phyloP scores from a whole-genome alignment of 2,113 vertebrate species.

The Lota lota region DNA sequence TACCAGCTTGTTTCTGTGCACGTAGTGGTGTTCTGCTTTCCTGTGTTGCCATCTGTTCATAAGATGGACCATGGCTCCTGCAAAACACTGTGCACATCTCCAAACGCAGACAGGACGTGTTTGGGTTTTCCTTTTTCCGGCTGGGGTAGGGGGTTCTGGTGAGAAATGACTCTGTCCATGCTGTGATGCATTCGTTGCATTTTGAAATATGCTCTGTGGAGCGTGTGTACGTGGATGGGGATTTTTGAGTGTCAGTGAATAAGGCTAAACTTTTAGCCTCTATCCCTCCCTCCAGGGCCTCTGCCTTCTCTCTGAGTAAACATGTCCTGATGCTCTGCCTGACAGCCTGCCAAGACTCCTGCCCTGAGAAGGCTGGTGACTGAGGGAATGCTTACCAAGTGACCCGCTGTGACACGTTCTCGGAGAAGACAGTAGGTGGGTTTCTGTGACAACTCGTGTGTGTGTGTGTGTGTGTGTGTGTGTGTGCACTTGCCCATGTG shows the following conservation, averaged over 20 bases:
- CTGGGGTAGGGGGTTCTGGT: conserved; percentile 24
- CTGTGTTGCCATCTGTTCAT: too few relatives aligned
- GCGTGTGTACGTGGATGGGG: conserved; percentile 11
- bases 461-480: too few relatives aligned
- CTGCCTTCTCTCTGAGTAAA: conserved; percentile 30
- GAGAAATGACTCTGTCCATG: conserved; percentile 30
- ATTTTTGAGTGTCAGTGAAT: conserved; percentile 44
- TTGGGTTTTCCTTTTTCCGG: background rate
- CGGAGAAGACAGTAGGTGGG: conserved; percentile 20
- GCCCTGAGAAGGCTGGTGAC: conserved; percentile 33
- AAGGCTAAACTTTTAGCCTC: conserved; percentile 38
- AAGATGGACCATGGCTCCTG: too few relatives aligned
- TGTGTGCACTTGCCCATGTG: too few relatives aligned
- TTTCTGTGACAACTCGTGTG: conserved; percentile 4
- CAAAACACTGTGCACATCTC: background rate
- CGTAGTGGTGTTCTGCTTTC: too few relatives aligned
- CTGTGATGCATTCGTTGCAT: conserved; percentile 44
- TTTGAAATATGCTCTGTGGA: conserved; percentile 19
- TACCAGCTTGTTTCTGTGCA: too few relatives aligned
- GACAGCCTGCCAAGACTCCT: conserved; percentile 46
- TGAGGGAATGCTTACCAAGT: conserved; percentile 39
- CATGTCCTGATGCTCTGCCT: conserved; percentile 43
- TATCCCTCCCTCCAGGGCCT: conserved; percentile 28
- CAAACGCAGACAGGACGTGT: background rate
- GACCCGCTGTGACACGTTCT: conserved; percentile 22